Conservation (phyloP, 1,140 invertebrate species). For the Acyrthosiphon pisum region DNA sequence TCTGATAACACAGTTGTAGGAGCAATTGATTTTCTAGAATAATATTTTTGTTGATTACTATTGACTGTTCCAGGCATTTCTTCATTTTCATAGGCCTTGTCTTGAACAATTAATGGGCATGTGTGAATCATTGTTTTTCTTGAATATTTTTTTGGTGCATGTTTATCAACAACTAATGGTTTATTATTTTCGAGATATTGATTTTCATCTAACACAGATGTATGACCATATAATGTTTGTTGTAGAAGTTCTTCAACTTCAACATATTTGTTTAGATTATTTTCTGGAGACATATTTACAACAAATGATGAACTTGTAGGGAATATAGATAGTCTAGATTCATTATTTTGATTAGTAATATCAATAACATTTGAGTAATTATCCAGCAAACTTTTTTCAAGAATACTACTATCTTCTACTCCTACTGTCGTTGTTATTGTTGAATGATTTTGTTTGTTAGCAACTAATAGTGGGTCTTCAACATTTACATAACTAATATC, state of each 20-base stretch:
- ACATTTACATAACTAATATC: background rate
- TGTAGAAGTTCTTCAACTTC: background rate
- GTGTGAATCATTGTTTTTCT: conserved; percentile 6
- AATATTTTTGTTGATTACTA: background rate
- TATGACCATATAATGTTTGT: background rate
- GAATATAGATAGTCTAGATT: background rate
- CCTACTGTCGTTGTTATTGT: background rate
- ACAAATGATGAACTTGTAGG: background rate
- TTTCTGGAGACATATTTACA: background rate
- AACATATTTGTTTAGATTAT: background rate
- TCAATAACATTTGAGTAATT: conserved; percentile 9
- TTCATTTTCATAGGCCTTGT: background rate
- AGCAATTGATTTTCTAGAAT: conserved; percentile 17
- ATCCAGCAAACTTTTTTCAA: background rate
- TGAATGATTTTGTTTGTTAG: background rate
- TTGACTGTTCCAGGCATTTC: background rate
- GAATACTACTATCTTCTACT: background rate
- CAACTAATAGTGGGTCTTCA: background rate
- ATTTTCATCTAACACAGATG: background rate
- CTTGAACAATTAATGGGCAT: background rate
- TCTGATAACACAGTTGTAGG: background rate
- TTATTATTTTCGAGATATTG: background rate
- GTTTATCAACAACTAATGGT: background rate
- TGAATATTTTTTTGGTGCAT: conserved; percentile 8
- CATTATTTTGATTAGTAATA: background rate